Evolutionary conservation across 2,797 vertebrate genomes (phyloP), one percentile per base, ranked within the genome.

Genomic region (Sebastes oblongus): DNA sequence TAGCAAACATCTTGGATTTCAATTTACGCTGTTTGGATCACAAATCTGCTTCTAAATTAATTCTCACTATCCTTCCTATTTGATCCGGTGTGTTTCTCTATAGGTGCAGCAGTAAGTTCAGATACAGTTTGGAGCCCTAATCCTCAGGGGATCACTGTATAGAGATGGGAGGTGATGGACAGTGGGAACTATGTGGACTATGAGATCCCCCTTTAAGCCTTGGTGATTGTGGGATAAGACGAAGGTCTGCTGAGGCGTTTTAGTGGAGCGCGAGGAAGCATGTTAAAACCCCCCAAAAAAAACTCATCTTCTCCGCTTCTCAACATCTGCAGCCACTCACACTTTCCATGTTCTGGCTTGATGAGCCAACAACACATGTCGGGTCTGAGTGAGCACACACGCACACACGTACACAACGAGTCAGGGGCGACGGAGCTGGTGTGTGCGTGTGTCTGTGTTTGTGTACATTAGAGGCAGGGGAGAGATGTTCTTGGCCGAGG

Each of bases 311-410:
- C 86, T 84, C 67, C 68, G 32, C 68, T 74, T 83, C 81, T 85
- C 74, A 84, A 94, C 94, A 94, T 95, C 94, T 95, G 93, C 86
- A 94, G 90, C 75, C 85, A 92, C 92, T 95, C 93, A 95, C 77
- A 93, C 86, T 96, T 95, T 95, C 93, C 94, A 93, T 94, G 92
- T 93, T 93, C 91, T 90, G 87, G 82, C 88, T 89, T 94, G 94
- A 95, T 95, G 93, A 94, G 87, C 92, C 89, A 89, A 72, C 90
- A 94, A 93, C 94, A 94, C 91, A 92, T 94, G 93, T 92, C 91
- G 83, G 84, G 86, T 80, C 87, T 83, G 82, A 92, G 86, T 62
- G 86, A 89, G 60, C 54, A 77, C 62, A n/a, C 72, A 74, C 81
- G 68, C 75, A 39, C 73, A 71, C 82, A 60, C 70, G 10, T 60